A percentile compares a stretch with the other conserved stretches of the same genome.
These are phyloP conservation scores for Polia nebulosa DNA, from an alignment of 2,888 invertebrate genomes.

Conservation along the genomic window DNA sequence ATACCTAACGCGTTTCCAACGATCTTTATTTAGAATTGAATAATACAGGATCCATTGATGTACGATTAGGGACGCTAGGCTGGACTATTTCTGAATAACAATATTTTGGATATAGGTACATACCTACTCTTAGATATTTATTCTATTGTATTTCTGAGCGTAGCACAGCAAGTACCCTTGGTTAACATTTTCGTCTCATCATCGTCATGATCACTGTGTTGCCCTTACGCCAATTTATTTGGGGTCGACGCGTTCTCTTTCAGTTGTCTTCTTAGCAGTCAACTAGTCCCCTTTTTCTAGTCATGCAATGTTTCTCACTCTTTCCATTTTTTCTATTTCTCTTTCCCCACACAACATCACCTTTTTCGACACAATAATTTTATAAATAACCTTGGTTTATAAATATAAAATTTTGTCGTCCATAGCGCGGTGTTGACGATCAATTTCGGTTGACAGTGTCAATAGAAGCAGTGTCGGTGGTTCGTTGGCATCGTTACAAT, in stretches of 20 bases:
- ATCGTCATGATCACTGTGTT: not conserved
- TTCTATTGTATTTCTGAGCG: not conserved
- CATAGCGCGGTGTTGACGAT: constrained; percentile 34
- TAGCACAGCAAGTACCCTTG: too few species aligned
- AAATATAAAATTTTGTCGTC: constrained; percentile 28
- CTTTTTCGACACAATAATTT: not conserved
- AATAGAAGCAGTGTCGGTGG: constrained; percentile 66
- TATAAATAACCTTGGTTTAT: constrained; percentile 3
- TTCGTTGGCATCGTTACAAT: constrained; percentile 82
- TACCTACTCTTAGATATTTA: too few species aligned
- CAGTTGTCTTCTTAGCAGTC: not conserved
- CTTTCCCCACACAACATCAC: not conserved
- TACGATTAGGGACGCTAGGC: constrained; percentile 23
- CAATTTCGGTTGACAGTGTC: constrained; percentile 62
- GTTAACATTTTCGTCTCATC: not conserved
- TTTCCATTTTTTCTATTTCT: not conserved
- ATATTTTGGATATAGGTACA: constrained; percentile 16
- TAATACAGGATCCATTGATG: constrained; percentile 40
- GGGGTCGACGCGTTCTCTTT: not conserved
- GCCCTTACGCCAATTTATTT: not conserved
- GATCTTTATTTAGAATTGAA: constrained; percentile 46
- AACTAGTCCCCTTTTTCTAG: too few species aligned
- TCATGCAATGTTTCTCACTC: too few species aligned
- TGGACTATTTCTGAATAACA: constrained; percentile 21
- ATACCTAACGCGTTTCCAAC: constrained; percentile 48